phyloP scores from a whole-genome alignment of 2,113 vertebrate genomes.

The Pycnonotus jocosus region DNA sequence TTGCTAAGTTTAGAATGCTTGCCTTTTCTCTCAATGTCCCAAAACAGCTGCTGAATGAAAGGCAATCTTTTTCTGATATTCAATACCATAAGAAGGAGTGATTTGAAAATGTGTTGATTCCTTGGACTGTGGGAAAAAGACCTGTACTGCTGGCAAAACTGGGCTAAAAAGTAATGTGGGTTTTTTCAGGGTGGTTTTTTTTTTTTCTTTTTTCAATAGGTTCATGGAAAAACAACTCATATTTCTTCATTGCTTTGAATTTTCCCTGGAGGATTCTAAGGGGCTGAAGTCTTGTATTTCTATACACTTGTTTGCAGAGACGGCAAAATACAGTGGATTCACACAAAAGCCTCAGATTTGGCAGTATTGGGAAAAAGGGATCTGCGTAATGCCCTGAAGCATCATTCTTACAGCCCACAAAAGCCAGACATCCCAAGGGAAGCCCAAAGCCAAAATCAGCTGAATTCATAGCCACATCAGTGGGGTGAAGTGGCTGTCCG shows the following conservation, averaged over 20 bases:
- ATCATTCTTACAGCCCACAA: not conserved
- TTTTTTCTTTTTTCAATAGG: not conserved
- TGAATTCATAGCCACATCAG: not conserved
- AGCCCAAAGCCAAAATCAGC: not conserved
- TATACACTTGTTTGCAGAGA: slow-evolving; percentile 18
- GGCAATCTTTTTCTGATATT: slow-evolving; percentile 53
- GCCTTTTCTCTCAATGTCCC: not conserved
- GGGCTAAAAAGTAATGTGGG: slow-evolving; percentile 15
- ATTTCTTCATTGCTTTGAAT: slow-evolving; percentile 53
- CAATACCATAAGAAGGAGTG: slow-evolving; percentile 47
- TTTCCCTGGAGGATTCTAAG: slow-evolving; percentile 33
- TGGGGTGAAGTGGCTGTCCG: not conserved
- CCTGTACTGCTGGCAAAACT: slow-evolving; percentile 26
- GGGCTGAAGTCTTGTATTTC: slow-evolving; percentile 1
- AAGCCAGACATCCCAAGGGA: not conserved
- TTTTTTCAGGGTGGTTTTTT: not conserved
- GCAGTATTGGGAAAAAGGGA: not conserved
- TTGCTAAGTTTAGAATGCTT: not conserved
- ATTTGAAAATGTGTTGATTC: slow-evolving; percentile 64
- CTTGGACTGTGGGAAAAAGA: slow-evolving; percentile 65
- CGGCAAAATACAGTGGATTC: not conserved
- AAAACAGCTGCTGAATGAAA: slow-evolving; percentile 53
- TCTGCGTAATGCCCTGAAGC: not conserved
- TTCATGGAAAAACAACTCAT: slow-evolving; percentile 43
- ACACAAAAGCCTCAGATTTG: not conserved